A percentile compares a stretch with the other conserved stretches of the same genome.
phyloP scores from a whole-genome alignment of 2,797 vertebrate genomes.

The Podarcis siculus region DNA sequence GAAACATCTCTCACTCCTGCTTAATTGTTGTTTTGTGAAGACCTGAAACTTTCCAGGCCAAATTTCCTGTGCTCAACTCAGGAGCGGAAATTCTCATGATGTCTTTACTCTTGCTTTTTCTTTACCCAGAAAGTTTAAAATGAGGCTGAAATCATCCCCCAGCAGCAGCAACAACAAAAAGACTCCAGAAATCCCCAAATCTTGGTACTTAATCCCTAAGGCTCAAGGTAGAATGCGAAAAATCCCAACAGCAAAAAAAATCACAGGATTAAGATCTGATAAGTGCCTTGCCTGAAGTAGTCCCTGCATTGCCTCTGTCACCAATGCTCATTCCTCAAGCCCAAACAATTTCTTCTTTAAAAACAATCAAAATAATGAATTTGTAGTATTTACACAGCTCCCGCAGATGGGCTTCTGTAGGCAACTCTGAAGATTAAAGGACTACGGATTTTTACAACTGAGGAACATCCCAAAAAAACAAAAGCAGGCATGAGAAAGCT shows the following conservation, averaged over 20 bases:
- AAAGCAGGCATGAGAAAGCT: neutral
- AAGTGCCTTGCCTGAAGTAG: neutral
- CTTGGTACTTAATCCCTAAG: constrained; percentile 46
- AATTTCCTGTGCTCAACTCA: constrained; percentile 35
- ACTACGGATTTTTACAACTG: no score
- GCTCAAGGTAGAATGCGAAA: constrained; percentile 16
- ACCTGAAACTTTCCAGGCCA: constrained; percentile 54
- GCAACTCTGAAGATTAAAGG: neutral
- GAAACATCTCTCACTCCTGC: constrained; percentile 41
- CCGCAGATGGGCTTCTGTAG: neutral
- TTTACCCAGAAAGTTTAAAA: constrained; percentile 54
- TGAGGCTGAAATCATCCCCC: constrained; percentile 39
- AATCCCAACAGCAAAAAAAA: neutral
- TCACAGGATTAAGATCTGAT: neutral
- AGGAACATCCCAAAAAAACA: neutral
- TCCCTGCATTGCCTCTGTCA: neutral
- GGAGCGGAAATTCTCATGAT: constrained; percentile 61
- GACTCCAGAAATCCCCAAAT: constrained; percentile 12
- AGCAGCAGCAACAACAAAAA: no score
- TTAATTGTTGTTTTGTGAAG: constrained; percentile 60
- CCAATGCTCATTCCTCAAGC: neutral
- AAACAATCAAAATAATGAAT: neutral
- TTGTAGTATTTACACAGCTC: neutral
- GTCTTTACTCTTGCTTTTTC: constrained; percentile 50
- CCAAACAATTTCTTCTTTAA: neutral